Conservation (phyloP, 1,140 invertebrate genomes). For the Cheumatopsyche charites region DNA sequence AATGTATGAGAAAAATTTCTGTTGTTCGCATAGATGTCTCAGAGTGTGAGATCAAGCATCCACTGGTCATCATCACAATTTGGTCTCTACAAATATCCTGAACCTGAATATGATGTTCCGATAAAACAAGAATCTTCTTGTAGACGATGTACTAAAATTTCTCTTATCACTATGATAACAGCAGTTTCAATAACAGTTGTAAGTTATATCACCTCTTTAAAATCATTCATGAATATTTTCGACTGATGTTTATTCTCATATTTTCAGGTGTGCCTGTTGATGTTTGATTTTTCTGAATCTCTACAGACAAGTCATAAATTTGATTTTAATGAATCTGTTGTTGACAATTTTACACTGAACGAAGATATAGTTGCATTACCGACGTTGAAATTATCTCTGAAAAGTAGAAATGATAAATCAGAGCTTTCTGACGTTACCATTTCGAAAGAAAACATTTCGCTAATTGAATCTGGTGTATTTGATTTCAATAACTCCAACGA, state of each 20-base stretch:
- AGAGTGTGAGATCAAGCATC: not conserved
- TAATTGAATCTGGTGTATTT: not conserved
- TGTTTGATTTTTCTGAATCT: slow-evolving; percentile 28
- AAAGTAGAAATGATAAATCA: not conserved
- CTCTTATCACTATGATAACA: slow-evolving; percentile 13
- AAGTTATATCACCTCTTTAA: slow-evolving; percentile 11
- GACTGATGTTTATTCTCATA: not conserved
- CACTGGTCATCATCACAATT: slow-evolving; percentile 37
- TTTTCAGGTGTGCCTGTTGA: slow-evolving; percentile 32
- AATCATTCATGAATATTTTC: not conserved
- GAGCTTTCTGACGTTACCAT: not conserved
- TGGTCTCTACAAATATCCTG: slow-evolving; percentile 39
- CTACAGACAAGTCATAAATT: not conserved
- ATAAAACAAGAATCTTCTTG: not conserved
- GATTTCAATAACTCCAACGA: not conserved
- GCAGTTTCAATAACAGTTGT: slow-evolving; percentile 25
- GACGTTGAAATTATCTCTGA: too few species aligned
- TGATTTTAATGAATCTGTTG: not conserved
- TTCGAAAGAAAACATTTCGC: slow-evolving; percentile 18
- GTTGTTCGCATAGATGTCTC: slow-evolving; percentile 31
- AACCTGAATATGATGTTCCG: slow-evolving; percentile 9
- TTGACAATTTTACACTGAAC: not conserved
- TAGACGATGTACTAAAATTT: slow-evolving; percentile 15
- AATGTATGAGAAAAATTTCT: too few species aligned
- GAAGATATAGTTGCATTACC: too few species aligned